Evolutionary conservation across 2,888 invertebrate genomes (phyloP), one percentile per base, ranked within the genome.

Genomic region (Drosophila mayaguana): DNA sequence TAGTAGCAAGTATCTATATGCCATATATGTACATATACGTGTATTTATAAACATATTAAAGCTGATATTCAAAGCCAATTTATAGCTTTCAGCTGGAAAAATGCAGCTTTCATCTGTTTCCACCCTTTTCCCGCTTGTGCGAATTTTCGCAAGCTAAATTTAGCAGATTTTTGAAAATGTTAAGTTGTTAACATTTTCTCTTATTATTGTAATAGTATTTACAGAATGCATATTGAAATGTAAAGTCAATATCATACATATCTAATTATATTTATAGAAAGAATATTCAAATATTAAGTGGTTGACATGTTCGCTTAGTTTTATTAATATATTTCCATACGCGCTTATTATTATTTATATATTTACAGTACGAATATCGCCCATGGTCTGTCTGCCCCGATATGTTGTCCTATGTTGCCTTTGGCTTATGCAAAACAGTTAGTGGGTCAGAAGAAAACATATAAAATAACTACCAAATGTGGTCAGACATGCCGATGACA

Each of bases 401-500:
- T 9, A 3, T 16, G 40, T 14, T 43, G 59, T 66, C 20, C 55
- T 43, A 34, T 34, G 59, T 11, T 68, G 62, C 45, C 57, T 62
- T 70, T 78, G 59, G 56, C 61, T 60, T 80, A 75, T 80, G 76
- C 72, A 71, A 80, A 76, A 63, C 65, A 80, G 72, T 63, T 63
- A 76, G 68, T 72, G 62, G 80, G 68, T 59, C 65, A 67, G 11
- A 32, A 25, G 8, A 16, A 16, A 38, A 38, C 0, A 36, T 5
- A 7, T 32, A 7, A 36, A 36, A 20, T 4, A 28, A 1, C 53
- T 14, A 48, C 78, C 76, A 76, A 75, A 78, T 67, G 54, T 55
- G 80, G 80, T 32, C 75, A 80, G 34, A 77, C 66, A 64, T 66
- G 80, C 60, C 79, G 73, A 73, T 78, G 78, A 72, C 78, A 78